phyloP scores from a whole-genome alignment of 2,888 invertebrate species.

The Lydus trimaculatus region DNA sequence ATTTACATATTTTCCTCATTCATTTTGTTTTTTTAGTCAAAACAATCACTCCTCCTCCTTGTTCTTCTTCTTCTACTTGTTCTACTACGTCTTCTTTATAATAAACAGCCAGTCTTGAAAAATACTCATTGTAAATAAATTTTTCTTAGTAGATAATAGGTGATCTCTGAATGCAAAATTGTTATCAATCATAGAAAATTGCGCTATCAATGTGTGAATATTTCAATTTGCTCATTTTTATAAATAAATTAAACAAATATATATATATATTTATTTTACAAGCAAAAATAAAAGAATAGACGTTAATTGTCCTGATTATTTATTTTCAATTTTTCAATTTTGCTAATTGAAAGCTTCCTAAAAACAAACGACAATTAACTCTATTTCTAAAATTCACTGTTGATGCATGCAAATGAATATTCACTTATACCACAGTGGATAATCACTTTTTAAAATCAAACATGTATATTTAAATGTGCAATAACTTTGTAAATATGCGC shows the following conservation, averaged over 20 bases:
- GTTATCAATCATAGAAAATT: conserved; percentile 46
- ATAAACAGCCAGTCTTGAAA: conserved; percentile 54
- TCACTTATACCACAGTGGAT: conserved; percentile 29
- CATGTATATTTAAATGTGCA: conserved; percentile 61
- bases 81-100: conserved; percentile 18
- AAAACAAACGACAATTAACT: conserved; percentile 23
- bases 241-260: conserved; percentile 14
- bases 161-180: conserved; percentile 54
- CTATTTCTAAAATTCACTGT: conserved; percentile 27
- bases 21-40: conserved; percentile 34
- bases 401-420: conserved; percentile 34
- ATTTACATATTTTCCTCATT: conserved; percentile 43
- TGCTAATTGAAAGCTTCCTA: conserved; percentile 26
- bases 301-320: conserved; percentile 30
- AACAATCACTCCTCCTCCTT: conserved; percentile 3
- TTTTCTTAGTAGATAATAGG: conserved; percentile 45
- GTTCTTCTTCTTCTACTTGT: conserved; percentile 27
- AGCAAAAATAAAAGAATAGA: conserved; percentile 3
- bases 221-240: conserved; percentile 55
- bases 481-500: conserved; percentile 60
- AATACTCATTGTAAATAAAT: conserved; percentile 58
- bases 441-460: conserved; percentile 32
- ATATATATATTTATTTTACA: too few species aligned
- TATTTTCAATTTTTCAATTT: conserved; percentile 15
- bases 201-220: conserved; percentile 51